Base-by-base conservation (phyloP, 2,888 invertebrate species). In the Yponomeuta sedellus region DNA sequence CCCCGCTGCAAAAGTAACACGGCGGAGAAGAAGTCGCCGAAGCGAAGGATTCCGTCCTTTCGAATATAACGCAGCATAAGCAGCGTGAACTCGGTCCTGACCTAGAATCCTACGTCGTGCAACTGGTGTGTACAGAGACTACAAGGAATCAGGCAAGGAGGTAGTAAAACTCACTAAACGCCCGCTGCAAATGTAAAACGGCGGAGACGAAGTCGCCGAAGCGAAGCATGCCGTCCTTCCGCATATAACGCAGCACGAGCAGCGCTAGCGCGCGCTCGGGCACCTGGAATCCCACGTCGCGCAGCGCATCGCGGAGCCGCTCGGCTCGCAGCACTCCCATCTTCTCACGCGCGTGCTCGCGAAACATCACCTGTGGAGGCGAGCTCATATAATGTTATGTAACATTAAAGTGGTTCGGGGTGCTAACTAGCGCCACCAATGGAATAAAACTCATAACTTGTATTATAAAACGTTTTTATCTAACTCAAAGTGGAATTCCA, bases 171-270 rank as follows among this genome's bases (percentile, higher is more conserved):
- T 34, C 34, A 34, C 34, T 34, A 34, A 34, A 98, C 20, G 97
- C 96, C 65, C 97, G 94, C 71, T 96, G 97, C 68, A 98, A 91
- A 80, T 97, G 97, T 75, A 98, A 91, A 74, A 98, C 96, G 61
- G 97, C 96, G 0, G 96, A 96, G 2, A 97, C 97, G 80, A 97
- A 98, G 83, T 98, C 98, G 11, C 97, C 97, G 77, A 98, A 96
- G 72, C 98, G 92, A 61, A 98, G 91, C 67, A 97, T 97, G 57
- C 97, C 97, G 80, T 98, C 98, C 81, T 97, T 97, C 71, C 97
- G 93, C 95, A 97, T 97, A 75, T 97, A 97, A 69, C 97, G 92
- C 70, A 97, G 92, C 69, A 97, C 95, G 10, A 98, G 91, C 64
- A 96, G 93, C 10, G 96, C 95, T 78, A 98, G 91, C 39, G 97